Evolutionary conservation across 1,140 invertebrate genomes (phyloP).

Genomic region (Chironomus tepperi): DNA sequence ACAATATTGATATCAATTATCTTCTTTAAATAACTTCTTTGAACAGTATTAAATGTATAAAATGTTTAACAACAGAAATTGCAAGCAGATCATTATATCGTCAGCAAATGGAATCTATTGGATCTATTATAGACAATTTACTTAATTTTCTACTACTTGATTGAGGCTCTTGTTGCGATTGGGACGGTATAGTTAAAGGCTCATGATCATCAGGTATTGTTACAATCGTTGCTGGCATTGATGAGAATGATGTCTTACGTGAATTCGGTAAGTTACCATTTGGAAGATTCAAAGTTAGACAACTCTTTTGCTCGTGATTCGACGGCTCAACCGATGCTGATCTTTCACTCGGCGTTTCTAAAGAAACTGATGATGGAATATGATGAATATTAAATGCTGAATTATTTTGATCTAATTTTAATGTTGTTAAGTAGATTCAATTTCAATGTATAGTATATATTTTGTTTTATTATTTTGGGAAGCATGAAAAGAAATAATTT

Average conservation of each 20-base stretch:
- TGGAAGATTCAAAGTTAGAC: background rate
- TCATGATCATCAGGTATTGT: slow-evolving; percentile 10
- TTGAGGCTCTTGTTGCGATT: background rate
- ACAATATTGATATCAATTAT: slow-evolving; percentile 9
- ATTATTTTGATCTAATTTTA: slow-evolving; percentile 19
- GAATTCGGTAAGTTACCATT: background rate
- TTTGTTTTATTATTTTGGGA: background rate
- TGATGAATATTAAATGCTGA: slow-evolving; percentile 19
- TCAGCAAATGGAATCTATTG: slow-evolving; percentile 18
- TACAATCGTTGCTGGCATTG: slow-evolving; percentile 7
- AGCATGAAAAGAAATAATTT: background rate
- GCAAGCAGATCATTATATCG: slow-evolving; percentile 3
- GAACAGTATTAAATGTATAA: slow-evolving; percentile 17
- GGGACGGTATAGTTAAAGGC: background rate
- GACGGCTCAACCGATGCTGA: background rate
- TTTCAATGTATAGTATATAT: background rate
- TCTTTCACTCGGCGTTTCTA: background rate
- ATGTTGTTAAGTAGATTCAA: background rate
- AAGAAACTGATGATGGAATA: background rate
- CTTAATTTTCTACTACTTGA: background rate
- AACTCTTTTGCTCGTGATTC: slow-evolving; percentile 10
- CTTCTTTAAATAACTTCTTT: slow-evolving; percentile 3
- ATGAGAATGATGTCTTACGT: slow-evolving; percentile 14
- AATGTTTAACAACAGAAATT: slow-evolving; percentile 17
- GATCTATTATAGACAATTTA: slow-evolving; percentile 16